phyloP scores from a whole-genome alignment of 2,888 invertebrate species.

The Disparrhopalites patrizii region DNA sequence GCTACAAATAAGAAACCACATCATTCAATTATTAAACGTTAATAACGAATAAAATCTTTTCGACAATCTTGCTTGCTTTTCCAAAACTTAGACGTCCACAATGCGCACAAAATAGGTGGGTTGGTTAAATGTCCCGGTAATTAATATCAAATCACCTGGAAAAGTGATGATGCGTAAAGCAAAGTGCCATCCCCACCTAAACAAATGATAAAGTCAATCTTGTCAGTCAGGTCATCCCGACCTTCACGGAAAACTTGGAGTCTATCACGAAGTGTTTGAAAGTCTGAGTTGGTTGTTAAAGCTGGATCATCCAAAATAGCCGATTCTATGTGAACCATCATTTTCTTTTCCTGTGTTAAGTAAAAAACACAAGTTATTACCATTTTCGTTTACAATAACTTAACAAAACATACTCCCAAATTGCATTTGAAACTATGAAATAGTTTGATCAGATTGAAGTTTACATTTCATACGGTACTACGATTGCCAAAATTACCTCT shows the following conservation, averaged over 20 bases:
- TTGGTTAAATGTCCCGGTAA: no score
- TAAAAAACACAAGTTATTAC: slow-evolving; percentile 50
- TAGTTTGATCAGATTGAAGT: background rate
- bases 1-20: slow-evolving; percentile 57
- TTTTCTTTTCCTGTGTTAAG: slow-evolving; percentile 91
- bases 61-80: slow-evolving; percentile 22
- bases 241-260: slow-evolving; percentile 81
- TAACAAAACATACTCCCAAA: background rate
- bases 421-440: background rate
- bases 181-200: slow-evolving; percentile 96
- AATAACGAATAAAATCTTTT: background rate
- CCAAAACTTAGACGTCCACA: no score
- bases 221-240: slow-evolving; percentile 89
- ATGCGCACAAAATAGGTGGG: no score
- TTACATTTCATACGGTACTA: background rate
- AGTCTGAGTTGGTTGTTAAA: slow-evolving; percentile 69
- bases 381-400: no score
- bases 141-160: slow-evolving; percentile 61
- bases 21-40: background rate
- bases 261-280: slow-evolving; percentile 71
- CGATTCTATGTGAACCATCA: slow-evolving; percentile 92
- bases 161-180: slow-evolving; percentile 87
- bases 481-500: slow-evolving; percentile 59
- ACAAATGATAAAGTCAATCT: slow-evolving; percentile 95
- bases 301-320: slow-evolving; percentile 81